These are phyloP conservation scores for Equus quagga DNA, from an alignment of 2,113 vertebrate genomes.

Conservation along the genomic window DNA sequence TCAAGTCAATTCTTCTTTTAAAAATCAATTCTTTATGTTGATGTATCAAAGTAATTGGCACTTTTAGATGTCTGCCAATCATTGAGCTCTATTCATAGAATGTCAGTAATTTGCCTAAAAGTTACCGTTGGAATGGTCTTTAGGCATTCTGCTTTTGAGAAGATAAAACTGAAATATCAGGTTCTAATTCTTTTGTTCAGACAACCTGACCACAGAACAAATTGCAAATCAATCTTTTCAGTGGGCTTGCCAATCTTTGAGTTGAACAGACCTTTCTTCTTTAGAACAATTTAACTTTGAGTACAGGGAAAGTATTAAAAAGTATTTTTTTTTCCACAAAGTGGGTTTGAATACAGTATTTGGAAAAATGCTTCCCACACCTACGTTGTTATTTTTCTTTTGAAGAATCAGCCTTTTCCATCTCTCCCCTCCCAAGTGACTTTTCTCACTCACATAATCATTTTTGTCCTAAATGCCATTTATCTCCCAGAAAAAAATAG, in stretches of 20 bases:
- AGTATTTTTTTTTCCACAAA: not conserved
- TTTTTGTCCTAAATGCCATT: constrained; percentile 24
- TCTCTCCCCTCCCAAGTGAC: not conserved
- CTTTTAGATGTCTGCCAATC: constrained; percentile 38
- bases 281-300: constrained; percentile 45
- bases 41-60: constrained; percentile 52
- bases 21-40: constrained; percentile 26
- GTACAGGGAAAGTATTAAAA: not conserved
- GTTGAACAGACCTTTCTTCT: not conserved
- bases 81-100: not conserved
- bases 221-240: not conserved
- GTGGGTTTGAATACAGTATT: constrained; percentile 30
- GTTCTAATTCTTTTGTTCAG: constrained; percentile 2
- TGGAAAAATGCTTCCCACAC: not conserved
- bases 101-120: constrained; percentile 42
- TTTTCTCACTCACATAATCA: not conserved
- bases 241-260: not conserved
- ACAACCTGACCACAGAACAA: not conserved
- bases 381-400: not conserved
- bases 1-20: not conserved
- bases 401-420: not conserved
- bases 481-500: constrained; percentile 25
- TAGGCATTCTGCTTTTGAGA: constrained; percentile 44
- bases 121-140: not conserved
- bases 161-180: constrained; percentile 14